Conservation (phyloP, 2,888 invertebrate genomes). For the Stramonita haemastoma region DNA sequence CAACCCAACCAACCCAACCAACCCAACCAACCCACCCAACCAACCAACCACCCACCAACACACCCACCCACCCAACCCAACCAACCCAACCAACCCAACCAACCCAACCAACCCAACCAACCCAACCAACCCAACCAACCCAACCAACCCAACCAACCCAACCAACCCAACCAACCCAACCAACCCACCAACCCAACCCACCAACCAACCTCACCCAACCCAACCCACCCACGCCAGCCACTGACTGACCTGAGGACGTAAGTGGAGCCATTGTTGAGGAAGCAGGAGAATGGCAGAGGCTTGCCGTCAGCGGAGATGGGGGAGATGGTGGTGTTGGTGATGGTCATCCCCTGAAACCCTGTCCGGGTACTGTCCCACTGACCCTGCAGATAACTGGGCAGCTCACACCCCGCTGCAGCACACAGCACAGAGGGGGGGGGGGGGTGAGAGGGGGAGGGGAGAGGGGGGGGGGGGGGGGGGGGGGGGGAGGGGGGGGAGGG, state of each 20-base stretch:
- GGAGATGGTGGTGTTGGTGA: slow-evolving; percentile 43
- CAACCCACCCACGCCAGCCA: no score
- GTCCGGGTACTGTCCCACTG: slow-evolving; percentile 43
- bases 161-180: no score
- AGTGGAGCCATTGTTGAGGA: slow-evolving; percentile 34
- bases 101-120: no score
- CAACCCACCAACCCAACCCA: no score
- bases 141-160: no score
- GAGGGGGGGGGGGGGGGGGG: not conserved
- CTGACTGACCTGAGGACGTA: slow-evolving; percentile 42
- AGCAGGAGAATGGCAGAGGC: slow-evolving; percentile 41
- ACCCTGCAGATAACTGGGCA: slow-evolving; percentile 45
- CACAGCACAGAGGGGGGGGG: not conserved
- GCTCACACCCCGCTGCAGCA: slow-evolving; percentile 23
- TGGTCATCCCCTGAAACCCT: slow-evolving; percentile 39
- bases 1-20: no score
- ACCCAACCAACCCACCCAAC: no score
- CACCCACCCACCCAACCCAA: no score
- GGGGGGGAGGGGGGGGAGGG: not conserved
- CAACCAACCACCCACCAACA: no score
- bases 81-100: no score
- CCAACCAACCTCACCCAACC: no score
- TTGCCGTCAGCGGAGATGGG: slow-evolving; percentile 15
- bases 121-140: no score
- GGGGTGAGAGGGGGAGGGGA: not conserved